phyloP scores from a whole-genome alignment of 2,888 invertebrate species.

The Gymnoscelis rufifasciata region DNA sequence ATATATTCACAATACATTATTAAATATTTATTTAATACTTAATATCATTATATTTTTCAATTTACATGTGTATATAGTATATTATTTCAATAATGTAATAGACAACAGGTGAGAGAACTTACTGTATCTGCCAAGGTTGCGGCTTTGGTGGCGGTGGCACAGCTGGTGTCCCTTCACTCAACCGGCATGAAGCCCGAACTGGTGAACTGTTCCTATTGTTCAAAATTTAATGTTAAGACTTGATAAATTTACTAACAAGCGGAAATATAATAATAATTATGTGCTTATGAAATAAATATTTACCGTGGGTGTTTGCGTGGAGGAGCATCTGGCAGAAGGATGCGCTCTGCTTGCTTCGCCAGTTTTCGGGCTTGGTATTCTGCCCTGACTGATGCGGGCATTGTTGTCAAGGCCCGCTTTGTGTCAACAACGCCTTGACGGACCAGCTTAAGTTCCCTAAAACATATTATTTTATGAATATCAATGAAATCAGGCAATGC shows the following conservation, averaged over 20 bases:
- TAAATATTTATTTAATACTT: not conserved
- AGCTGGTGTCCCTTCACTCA: no score
- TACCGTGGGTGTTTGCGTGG: not conserved
- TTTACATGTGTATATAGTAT: not conserved
- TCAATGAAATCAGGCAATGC: not conserved
- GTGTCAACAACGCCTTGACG: not conserved
- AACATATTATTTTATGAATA: not conserved
- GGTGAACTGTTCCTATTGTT: no score
- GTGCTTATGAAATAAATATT: no score
- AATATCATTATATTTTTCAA: not conserved
- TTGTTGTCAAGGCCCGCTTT: not conserved
- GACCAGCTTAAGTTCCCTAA: not conserved
- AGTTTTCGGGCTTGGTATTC: not conserved
- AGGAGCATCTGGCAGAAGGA: not conserved
- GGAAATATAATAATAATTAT: no score
- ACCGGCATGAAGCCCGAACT: no score
- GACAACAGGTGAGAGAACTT: not conserved
- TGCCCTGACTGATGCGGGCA: not conserved
- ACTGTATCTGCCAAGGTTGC: no score
- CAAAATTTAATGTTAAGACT: no score
- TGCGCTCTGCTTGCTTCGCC: not conserved
- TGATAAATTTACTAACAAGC: no score
- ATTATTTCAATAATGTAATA: not conserved
- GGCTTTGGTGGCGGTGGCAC: no score
- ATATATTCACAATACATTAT: no score